Base-by-base conservation (phyloP, 2,113 vertebrate species). In the Gavialis gangeticus region DNA sequence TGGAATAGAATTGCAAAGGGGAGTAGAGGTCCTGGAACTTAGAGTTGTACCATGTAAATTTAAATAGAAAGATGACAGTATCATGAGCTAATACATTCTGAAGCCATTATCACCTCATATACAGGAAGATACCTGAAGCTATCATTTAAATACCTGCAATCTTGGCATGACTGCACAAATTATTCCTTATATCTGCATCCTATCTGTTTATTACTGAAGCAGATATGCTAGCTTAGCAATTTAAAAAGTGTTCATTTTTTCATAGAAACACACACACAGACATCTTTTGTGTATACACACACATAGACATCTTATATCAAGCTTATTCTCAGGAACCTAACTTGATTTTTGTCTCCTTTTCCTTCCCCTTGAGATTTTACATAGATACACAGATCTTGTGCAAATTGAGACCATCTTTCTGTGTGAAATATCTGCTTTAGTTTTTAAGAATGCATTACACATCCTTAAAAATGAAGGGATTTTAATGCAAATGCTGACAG, bases 401-500 rank as follows among this genome's bases (percentile, higher is more conserved):
- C 79, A 83, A 75, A 21, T 55, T 6, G 10, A 16, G 15, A 6
- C 82, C 57, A 1, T 54, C 66, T 82, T 63, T 21, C 69, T n/a
- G 78, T 18, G 2, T 34, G 56, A 73, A 83, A 88, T 0, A 63
- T 83, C 79, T 71, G 80, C 58, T 75, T 87, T 84, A 54, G 75
- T 94, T 89, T 91, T 95, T 90, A 91, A 90, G 90, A 67, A 79
- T 85, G 78, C 78, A 28, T 92, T 89, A 75, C 34, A 25, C 27
- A 73, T 57, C 75, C 27, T 88, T 91, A 92, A 92, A 92, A 97
- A 94, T 57, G 67, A 93, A 91, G 93, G 84, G 11, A 88, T 83
- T 95, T 94, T 93, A 91, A 94, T 94, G 89, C 94, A 96, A 95
- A 89, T 69, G 22, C 93, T 86, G 91, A 75, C 94, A 97, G 89